These are phyloP conservation scores for Vombatus ursinus DNA, from an alignment of 2,113 vertebrate genomes.

Conservation along the genomic window DNA sequence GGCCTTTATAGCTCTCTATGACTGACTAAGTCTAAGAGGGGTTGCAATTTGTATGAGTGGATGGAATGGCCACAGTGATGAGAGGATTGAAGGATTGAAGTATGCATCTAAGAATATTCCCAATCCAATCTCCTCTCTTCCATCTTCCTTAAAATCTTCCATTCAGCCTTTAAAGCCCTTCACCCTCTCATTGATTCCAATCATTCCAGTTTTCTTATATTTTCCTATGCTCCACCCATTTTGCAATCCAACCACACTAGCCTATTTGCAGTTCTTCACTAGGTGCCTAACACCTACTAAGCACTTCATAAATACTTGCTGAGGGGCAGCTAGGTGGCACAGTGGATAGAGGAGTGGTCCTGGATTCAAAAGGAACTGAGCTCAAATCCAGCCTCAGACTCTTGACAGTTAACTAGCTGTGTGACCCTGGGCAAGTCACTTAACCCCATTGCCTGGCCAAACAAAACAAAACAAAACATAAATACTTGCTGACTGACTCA, in stretches of 20 bases:
- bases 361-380: too few relatives aligned
- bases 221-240: neutral
- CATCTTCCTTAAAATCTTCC: neutral
- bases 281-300: neutral
- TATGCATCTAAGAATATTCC: neutral
- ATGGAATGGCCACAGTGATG: neutral
- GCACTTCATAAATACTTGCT: neutral
- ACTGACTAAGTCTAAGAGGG: neutral
- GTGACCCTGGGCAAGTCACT: too few relatives aligned
- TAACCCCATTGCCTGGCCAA: too few relatives aligned
- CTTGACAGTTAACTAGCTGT: too few relatives aligned
- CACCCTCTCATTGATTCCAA: neutral
- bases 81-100: neutral
- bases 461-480: too few relatives aligned
- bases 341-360: too few relatives aligned
- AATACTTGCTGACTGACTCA: neutral
- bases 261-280: neutral
- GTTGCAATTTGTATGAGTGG: neutral
- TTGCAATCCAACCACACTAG: neutral
- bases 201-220: neutral
- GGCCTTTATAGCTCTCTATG: neutral
- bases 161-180: neutral
- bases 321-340: neutral
- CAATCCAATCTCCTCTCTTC: neutral
- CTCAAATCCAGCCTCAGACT: too few relatives aligned